Evolutionary conservation across 1,140 invertebrate species (phyloP), one percentile per base, ranked within the genome.

Genomic region (Metaphire vulgaris): DNA sequence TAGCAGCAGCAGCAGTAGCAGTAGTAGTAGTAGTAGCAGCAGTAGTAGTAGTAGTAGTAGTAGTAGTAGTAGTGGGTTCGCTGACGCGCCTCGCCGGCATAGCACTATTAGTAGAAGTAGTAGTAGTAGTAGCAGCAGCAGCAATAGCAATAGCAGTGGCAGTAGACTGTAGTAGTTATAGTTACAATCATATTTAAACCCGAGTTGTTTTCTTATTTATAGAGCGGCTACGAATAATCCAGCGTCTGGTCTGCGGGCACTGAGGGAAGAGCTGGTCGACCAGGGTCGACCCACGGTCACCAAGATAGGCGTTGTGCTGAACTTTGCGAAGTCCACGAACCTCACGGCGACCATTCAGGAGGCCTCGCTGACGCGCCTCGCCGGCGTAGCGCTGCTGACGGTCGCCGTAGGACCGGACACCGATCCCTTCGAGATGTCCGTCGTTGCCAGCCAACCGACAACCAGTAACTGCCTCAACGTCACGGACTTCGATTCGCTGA

Each of bases 171-270:
- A n/a, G n/a, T n/a, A n/a, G n/a, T n/a, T n/a, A n/a, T n/a, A n/a
- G n/a, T n/a, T n/a, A n/a, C n/a, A n/a, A n/a, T n/a, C n/a, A n/a
- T n/a, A n/a, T n/a, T n/a, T n/a, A n/a, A n/a, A n/a, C n/a, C n/a
- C n/a, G n/a, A n/a, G n/a, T n/a, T n/a, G n/a, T n/a, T n/a, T n/a
- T 56, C 26, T 69, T 26, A 69, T 6, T 28, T 6, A 26, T 69
- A 14, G n/a, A 28, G 6, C n/a, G n/a, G 83, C 83, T 2, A 84
- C 83, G 76, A 84, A n/a, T n/a, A n/a, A n/a, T n/a, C n/a, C 41
- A 21, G 41, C 41, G 41, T 6, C 21, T 6, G 41, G 41, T 12
- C 41, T 56, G 41, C 41, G 21, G 21, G 41, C 21, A 6, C 21
- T 56, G 41, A 56, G 41, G 41, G 6, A 56, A 21, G 41, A 56